These are phyloP conservation scores for Archocentrus centrarchus DNA, from an alignment of 2,113 vertebrate genomes.

Conservation along the genomic window DNA sequence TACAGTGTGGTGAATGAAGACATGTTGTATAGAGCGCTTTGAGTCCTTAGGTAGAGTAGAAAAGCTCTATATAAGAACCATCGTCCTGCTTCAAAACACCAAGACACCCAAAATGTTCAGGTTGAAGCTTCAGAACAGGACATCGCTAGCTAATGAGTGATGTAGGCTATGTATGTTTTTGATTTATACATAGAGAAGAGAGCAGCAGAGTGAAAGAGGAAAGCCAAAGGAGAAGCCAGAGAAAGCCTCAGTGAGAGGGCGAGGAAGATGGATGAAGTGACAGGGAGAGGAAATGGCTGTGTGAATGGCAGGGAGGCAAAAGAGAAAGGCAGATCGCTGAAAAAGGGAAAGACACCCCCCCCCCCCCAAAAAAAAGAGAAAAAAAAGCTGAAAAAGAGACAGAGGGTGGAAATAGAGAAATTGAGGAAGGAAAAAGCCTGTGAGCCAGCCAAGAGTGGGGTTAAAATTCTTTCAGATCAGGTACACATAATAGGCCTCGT, in stretches of 20 bases:
- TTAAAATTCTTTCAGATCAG: conserved; percentile 87
- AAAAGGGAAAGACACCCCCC: neutral
- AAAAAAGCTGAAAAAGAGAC: neutral
- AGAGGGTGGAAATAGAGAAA: conserved; percentile 18
- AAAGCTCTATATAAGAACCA: too few species aligned
- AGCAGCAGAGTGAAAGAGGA: neutral
- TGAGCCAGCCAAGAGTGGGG: conserved; percentile 54
- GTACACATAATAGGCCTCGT: conserved; percentile 86
- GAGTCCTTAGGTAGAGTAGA: too few species aligned
- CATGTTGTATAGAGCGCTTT: too few species aligned
- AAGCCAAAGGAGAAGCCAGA: neutral
- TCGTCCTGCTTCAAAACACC: neutral
- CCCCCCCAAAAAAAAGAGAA: neutral
- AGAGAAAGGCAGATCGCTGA: neutral
- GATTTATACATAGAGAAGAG: neutral
- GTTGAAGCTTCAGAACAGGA: neutral
- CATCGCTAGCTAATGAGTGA: neutral
- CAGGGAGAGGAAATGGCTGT: neutral
- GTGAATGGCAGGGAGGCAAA: neutral
- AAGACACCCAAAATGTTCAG: fast-evolving
- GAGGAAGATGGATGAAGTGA: neutral
- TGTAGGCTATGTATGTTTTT: neutral
- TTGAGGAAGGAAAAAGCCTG: conserved; percentile 1
- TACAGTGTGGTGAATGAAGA: neutral
- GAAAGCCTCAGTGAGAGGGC: neutral